These are phyloP conservation scores for Drosophila pandora DNA, from an alignment of 1,140 invertebrate species.

Conservation along the genomic window DNA sequence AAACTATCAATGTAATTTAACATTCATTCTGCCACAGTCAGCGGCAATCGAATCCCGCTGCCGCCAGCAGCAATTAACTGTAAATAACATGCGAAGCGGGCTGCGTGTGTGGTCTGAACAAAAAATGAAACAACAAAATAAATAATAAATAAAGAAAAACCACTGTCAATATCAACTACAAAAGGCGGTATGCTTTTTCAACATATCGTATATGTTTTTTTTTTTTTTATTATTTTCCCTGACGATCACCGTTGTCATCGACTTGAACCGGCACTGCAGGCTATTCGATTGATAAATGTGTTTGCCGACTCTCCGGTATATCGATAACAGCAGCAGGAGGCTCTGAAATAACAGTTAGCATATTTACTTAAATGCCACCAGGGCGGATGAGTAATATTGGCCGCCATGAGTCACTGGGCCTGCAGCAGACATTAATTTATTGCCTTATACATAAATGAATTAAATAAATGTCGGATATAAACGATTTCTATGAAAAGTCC, in stretches of 20 bases:
- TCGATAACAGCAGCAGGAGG: constrained; percentile 32
- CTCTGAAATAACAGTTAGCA: constrained; percentile 13
- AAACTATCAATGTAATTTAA: constrained; percentile 74
- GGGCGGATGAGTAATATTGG: constrained; percentile 21
- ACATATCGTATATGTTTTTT: too few species aligned
- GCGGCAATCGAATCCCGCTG: constrained; percentile 13
- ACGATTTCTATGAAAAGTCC: constrained; percentile 2
- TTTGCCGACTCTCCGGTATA: constrained; percentile 27
- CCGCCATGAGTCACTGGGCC: constrained; percentile 9
- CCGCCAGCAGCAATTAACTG: constrained; percentile 68
- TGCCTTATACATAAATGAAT: constrained; percentile 26
- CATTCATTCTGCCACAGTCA: constrained; percentile 56
- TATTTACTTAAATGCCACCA: not conserved
- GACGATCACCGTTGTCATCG: constrained; percentile 58
- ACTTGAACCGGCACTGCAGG: constrained; percentile 29
- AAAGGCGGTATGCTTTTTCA: constrained; percentile 35
- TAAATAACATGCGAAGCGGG: constrained; percentile 65
- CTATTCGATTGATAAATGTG: constrained; percentile 65
- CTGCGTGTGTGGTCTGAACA: constrained; percentile 63
- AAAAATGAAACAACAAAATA: constrained; percentile 10
- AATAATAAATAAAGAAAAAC: constrained; percentile 23
- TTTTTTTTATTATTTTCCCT: constrained; percentile 38
- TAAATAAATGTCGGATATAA: constrained; percentile 5
- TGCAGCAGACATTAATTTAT: constrained; percentile 22
- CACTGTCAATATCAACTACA: constrained; percentile 51